Evolutionary conservation across 2,797 vertebrate genomes (phyloP).

Genomic region (Myotis pilosus): DNA sequence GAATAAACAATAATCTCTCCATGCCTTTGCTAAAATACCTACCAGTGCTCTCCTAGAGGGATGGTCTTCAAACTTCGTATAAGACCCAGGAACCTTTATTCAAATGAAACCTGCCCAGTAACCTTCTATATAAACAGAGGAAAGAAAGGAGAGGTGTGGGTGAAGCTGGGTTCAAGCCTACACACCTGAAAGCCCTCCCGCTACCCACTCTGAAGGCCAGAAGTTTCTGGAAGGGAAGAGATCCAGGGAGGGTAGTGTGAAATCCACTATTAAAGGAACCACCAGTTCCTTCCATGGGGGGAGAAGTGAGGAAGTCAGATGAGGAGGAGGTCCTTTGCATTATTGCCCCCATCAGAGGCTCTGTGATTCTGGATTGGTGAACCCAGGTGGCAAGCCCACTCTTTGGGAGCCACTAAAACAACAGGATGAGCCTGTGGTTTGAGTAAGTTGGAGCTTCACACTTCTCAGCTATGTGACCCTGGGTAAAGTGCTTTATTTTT

Average conservation of each 20-base stretch:
- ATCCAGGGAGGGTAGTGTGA: not conserved
- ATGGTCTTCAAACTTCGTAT: not conserved
- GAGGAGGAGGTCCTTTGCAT: not conserved
- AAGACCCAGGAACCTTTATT: not conserved
- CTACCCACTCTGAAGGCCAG: not conserved
- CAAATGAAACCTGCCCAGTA: not conserved
- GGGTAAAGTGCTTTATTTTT: not conserved
- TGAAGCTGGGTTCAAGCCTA: not conserved
- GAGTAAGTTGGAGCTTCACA: not conserved
- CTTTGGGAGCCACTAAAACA: not conserved
- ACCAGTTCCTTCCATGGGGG: not conserved
- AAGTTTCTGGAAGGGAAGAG: not conserved
- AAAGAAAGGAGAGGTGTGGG: not conserved
- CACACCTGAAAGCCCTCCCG: not conserved
- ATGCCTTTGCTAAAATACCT: not conserved
- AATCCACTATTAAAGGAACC: not conserved
- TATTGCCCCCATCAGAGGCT: not conserved
- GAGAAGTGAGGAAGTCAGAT: not conserved
- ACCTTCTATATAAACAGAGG: not conserved
- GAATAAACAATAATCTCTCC: not conserved
- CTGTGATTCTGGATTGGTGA: not conserved
- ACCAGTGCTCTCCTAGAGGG: not conserved
- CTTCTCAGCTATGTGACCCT: not conserved
- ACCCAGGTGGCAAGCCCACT: not conserved
- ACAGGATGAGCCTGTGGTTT: not conserved